Percentiles rank a stretch among this genome's conserved stretches.
phyloP scores from a whole-genome alignment of 2,888 invertebrate species.

The Pycnomerus fuliginosus region DNA sequence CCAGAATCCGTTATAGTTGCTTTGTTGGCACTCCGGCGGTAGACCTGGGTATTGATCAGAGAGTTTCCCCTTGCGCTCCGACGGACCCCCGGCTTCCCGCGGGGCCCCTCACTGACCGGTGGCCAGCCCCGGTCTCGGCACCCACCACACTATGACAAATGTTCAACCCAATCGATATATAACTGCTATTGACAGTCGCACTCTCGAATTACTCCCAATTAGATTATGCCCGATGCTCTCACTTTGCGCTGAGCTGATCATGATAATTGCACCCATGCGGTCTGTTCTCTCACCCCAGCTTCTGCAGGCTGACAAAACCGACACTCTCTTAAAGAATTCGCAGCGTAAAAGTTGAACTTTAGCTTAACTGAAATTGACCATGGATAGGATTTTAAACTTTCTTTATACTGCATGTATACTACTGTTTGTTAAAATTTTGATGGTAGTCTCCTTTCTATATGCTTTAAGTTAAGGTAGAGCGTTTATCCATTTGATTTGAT shows the following conservation, averaged over 20 bases:
- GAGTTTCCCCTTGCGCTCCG: constrained; percentile 41
- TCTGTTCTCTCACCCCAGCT: too few relatives aligned
- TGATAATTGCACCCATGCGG: constrained; percentile 25
- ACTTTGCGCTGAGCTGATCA: constrained; percentile 18
- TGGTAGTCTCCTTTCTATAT: too few relatives aligned
- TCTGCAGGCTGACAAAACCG: too few relatives aligned
- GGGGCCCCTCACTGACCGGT: constrained; percentile 49
- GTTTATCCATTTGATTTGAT: too few relatives aligned
- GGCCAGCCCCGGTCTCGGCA: constrained; percentile 46
- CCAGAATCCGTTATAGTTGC: constrained; percentile 56
- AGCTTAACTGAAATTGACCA: too few relatives aligned
- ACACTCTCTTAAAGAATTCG: too few relatives aligned
- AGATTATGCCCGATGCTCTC: constrained; percentile 35
- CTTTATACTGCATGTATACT: too few relatives aligned
- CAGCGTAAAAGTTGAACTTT: too few relatives aligned
- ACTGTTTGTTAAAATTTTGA: too few relatives aligned
- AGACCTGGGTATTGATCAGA: constrained; percentile 56
- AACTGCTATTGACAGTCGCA: constrained; percentile 51
- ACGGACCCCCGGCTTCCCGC: constrained; percentile 41
- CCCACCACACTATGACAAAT: constrained; percentile 54
- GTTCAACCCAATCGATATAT: constrained; percentile 53
- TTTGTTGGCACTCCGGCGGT: constrained; percentile 56
- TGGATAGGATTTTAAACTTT: too few relatives aligned
- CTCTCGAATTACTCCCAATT: constrained; percentile 43
- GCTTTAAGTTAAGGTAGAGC: too few relatives aligned